These are phyloP conservation scores for Perca fluviatilis DNA, from an alignment of 2,113 vertebrate species.

Conservation along the genomic window DNA sequence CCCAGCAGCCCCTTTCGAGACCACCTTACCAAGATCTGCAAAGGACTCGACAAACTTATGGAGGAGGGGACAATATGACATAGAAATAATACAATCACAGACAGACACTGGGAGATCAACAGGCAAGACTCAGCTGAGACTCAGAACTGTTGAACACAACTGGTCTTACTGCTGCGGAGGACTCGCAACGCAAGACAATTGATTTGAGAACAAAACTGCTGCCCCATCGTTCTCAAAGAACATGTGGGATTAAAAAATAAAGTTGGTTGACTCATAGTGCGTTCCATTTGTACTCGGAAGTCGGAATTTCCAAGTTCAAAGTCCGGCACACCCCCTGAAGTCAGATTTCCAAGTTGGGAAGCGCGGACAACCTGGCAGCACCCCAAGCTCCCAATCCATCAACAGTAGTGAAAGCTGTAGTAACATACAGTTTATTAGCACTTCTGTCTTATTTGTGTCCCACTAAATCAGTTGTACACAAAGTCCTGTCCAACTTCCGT, in stretches of 20 bases:
- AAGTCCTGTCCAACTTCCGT: no score
- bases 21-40: slow-evolving; percentile 88
- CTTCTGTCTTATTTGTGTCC: no score
- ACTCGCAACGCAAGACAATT: slow-evolving; percentile 3
- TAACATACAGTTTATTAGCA: no score
- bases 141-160: slow-evolving; percentile 36
- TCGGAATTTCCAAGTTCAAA: no score
- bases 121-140: slow-evolving; percentile 30
- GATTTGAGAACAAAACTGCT: slow-evolving; percentile 32
- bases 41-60: slow-evolving; percentile 88
- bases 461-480: no score
- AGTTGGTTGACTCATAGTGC: slow-evolving; percentile 7
- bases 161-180: slow-evolving; percentile 46
- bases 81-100: background rate
- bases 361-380: no score
- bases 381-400: no score
- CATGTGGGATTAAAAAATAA: slow-evolving; percentile 26
- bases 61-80: slow-evolving; percentile 91
- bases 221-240: slow-evolving; percentile 36
- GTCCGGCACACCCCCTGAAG: no score
- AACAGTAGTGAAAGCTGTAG: no score
- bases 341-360: no score
- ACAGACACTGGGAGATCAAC: slow-evolving; percentile 72
- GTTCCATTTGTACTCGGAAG: no score
- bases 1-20: slow-evolving; percentile 80